Evolutionary conservation across 2,797 vertebrate genomes (phyloP).

Genomic region (Periophthalmus magnuspinnatus): DNA sequence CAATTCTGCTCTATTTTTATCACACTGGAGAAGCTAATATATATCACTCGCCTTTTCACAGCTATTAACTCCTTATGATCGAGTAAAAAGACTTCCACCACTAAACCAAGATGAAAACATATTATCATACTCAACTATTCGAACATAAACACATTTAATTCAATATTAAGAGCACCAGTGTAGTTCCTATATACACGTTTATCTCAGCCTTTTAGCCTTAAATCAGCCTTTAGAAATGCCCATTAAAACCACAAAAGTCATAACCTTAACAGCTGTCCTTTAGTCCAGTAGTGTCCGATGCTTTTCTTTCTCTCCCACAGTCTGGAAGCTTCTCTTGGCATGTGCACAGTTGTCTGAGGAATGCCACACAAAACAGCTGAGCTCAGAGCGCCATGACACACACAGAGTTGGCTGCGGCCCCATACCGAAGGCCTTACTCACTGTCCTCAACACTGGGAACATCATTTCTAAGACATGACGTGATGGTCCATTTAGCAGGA

Average conservation of each 20-base stretch:
- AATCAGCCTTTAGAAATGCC: constrained; percentile 17
- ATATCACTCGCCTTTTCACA: background rate
- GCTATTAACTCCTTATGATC: too few relatives aligned
- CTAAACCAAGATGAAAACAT: too few relatives aligned
- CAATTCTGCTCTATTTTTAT: background rate
- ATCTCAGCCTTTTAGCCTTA: background rate
- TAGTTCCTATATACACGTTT: background rate
- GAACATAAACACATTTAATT: background rate
- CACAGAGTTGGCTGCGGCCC: constrained; percentile 30
- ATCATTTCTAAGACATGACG: constrained; percentile 60
- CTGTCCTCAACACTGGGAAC: constrained; percentile 43
- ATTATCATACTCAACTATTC: background rate
- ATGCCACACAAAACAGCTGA: constrained; percentile 66
- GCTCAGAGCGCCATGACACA: constrained; percentile 51
- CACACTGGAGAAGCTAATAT: background rate
- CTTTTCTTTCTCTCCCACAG: constrained; percentile 42
- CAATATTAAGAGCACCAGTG: background rate
- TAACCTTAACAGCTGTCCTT: constrained; percentile 46
- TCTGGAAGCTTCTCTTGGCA: constrained; percentile 69
- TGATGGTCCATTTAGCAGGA: constrained; percentile 46
- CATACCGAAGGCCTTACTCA: constrained; percentile 56
- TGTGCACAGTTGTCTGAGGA: constrained; percentile 63
- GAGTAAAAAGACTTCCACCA: too few relatives aligned
- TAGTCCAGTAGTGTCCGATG: constrained; percentile 31
- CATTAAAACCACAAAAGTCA: background rate